Base-by-base conservation (phyloP, 2,113 vertebrate species). In the Spea multiplicata region DNA sequence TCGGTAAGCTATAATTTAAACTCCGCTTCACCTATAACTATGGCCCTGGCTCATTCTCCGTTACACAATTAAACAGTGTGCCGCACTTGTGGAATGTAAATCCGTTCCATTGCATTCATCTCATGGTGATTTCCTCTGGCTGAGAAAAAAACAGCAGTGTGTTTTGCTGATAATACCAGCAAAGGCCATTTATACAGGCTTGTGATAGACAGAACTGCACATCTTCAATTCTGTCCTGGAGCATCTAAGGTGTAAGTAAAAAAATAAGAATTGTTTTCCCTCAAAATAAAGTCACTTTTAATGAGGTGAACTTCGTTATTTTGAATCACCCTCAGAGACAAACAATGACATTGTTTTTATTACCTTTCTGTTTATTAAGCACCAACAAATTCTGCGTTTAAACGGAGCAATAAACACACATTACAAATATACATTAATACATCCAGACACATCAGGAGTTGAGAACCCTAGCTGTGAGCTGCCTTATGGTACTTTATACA, bases 41-140 rank as follows among this genome's bases (percentile, higher is more conserved):
- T 59, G 55, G 55, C 55, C 10, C 4, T 13, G 4, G 9, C 14
- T 59, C 55, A 59, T 59, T 59, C 55, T 10, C 55, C 4, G 4
- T 13, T 13, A 59, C 55, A 59, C 55, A 59, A 59, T 12, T 59
- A 59, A 59, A 59, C 14, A 8, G 55, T 13, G 55, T 13, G 55
- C 55, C 14, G 14, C 74, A 53, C 13, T 66, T 66, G 66, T 75
- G 53, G 52, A 64, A 66, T 66, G 53, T 67, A 3, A 30, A 53
- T 75, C 64, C 64, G 2, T 16, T 75, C 74, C 49, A 67, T 46
- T 12, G 74, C 13, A 8, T 75, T 55, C 64, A 53, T 66, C 17
- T 66, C 50, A 48, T 75, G 44, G 64, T 76, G 45, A 49, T 69
- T 69, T 68, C 74, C 74, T 48, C 66, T 9, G 66, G 74, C 74